Percentiles rank a stretch among this genome's conserved stretches.
phyloP scores from a whole-genome alignment of 2,797 vertebrate genomes.

The Borostomias antarcticus region DNA sequence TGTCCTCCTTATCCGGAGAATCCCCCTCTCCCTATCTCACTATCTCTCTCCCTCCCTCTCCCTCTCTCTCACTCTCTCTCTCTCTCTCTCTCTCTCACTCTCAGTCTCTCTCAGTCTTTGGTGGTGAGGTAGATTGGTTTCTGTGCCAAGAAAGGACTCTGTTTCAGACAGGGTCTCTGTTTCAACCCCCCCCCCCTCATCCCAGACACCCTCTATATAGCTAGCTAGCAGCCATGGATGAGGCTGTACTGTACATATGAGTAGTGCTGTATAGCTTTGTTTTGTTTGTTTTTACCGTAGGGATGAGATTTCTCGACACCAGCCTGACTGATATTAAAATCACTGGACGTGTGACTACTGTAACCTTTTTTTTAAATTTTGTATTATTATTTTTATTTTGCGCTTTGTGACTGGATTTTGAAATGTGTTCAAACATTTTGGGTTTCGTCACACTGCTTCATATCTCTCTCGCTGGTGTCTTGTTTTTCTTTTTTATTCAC shows the following conservation, averaged over 20 bases:
- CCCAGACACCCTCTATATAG: slow-evolving; percentile 30
- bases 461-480: slow-evolving; percentile 52
- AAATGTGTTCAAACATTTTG: slow-evolving; percentile 59
- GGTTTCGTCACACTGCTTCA: slow-evolving; percentile 45
- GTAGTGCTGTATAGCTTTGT: slow-evolving; percentile 63
- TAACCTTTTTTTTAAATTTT: slow-evolving; percentile 46
- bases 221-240: slow-evolving; percentile 50
- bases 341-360: slow-evolving; percentile 57
- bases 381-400: slow-evolving; percentile 35
- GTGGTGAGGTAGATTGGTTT: slow-evolving; percentile 22
- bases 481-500: slow-evolving; percentile 44
- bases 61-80: too few species aligned
- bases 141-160: slow-evolving; percentile 66
- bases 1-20: slow-evolving; percentile 49
- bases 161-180: slow-evolving; percentile 48
- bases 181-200: slow-evolving; percentile 38
- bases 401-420: slow-evolving; percentile 51
- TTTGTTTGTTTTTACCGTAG: slow-evolving; percentile 50
- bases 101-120: slow-evolving; percentile 40
- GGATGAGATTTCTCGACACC: slow-evolving; percentile 48
- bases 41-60: slow-evolving; percentile 31
- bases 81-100: too few species aligned
- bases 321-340: slow-evolving; percentile 51
- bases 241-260: slow-evolving; percentile 74
- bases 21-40: too few species aligned